A percentile compares a stretch with the other conserved stretches of the same genome.
Evolutionary conservation across 2,797 vertebrate species (phyloP).

Genomic region (Rhinogobio ventralis): DNA sequence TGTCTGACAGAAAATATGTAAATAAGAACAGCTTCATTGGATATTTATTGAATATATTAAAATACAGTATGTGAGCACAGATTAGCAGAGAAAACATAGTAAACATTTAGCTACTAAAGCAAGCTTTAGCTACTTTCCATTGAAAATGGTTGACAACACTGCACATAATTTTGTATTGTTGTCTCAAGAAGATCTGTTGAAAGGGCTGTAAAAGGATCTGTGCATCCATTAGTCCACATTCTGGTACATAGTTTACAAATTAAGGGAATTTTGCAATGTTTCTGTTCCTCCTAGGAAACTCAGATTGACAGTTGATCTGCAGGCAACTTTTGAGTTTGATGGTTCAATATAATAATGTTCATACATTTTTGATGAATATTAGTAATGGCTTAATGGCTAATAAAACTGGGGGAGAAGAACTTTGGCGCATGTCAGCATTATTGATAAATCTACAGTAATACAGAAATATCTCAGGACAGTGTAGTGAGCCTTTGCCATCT

Average conservation of each 20-base stretch:
- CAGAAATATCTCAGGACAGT: background rate
- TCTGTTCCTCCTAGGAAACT: background rate
- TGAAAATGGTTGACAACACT: background rate
- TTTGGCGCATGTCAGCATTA: background rate
- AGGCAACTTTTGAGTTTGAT: background rate
- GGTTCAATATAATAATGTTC: background rate
- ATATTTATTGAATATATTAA: background rate
- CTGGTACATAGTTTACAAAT: background rate
- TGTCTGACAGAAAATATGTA: background rate
- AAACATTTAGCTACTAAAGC: background rate
- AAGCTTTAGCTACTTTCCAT: background rate
- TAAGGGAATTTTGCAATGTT: background rate
- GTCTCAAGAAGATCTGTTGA: background rate
- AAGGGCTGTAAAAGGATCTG: background rate
- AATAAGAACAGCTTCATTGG: background rate
- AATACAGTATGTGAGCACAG: background rate
- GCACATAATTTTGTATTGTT: background rate
- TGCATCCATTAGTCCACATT: background rate
- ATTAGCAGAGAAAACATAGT: background rate
- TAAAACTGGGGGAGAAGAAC: slow-evolving; percentile 14
- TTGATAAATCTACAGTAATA: background rate
- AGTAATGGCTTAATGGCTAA: background rate
- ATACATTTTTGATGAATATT: background rate
- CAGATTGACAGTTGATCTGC: background rate
- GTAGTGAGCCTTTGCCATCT: background rate